A percentile compares a stretch with the other conserved stretches of the same genome.
These are phyloP conservation scores for Phrynocephalus versicolor DNA, from an alignment of 2,113 vertebrate species.

Conservation along the genomic window DNA sequence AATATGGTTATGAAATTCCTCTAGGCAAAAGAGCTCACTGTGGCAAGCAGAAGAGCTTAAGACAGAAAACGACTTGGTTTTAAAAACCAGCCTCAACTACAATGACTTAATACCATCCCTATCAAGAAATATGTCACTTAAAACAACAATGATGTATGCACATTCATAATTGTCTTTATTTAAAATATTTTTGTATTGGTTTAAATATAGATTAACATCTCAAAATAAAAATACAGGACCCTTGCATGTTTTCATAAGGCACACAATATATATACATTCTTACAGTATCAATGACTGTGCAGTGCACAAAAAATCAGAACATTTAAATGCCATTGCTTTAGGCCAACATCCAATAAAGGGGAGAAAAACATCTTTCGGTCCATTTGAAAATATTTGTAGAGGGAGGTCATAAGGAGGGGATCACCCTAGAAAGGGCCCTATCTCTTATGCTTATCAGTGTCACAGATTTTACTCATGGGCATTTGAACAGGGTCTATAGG, in stretches of 20 bases:
- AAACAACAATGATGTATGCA: neutral
- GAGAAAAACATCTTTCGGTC: neutral
- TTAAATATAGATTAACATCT: neutral
- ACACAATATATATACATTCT: no score
- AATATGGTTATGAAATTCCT: conserved; percentile 1
- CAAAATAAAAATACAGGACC: neutral
- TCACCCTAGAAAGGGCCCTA: no score
- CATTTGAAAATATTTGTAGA: neutral
- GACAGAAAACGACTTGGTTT: neutral
- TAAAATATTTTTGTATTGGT: neutral
- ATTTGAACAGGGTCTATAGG: neutral
- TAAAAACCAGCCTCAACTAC: neutral
- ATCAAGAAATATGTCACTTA: neutral
- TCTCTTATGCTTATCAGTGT: no score
- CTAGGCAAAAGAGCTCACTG: neutral
- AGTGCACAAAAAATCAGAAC: neutral
- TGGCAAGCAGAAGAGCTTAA: neutral
- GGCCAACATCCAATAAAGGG: neutral
- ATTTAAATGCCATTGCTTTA: neutral
- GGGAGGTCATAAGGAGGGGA: no score
- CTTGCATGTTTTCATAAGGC: neutral
- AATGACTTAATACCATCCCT: neutral
- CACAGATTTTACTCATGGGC: neutral
- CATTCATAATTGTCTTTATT: neutral
- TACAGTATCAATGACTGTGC: no score